Conservation (phyloP, 2,888 invertebrate species). For the Blastobasis lacticolella region DNA sequence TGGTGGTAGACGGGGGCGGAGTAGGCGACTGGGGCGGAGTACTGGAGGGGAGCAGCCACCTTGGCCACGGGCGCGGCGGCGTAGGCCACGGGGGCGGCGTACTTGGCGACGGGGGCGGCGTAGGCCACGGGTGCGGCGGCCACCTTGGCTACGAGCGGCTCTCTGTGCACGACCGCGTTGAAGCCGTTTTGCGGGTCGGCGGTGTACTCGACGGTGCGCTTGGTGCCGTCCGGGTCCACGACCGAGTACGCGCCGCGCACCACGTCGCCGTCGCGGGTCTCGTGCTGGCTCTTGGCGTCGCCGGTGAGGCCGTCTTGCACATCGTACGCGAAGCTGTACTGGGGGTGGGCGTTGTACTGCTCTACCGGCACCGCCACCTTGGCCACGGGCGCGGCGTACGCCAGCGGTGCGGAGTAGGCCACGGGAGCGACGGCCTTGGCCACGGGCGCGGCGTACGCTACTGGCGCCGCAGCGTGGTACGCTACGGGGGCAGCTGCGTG, state of each 20-base stretch:
- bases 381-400: conserved; percentile 45
- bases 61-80: conserved; percentile 21
- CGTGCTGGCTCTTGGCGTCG: conserved; percentile 45
- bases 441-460: too few species aligned
- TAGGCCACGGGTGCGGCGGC: conserved; percentile 27
- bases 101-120: conserved; percentile 24
- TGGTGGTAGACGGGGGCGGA: too few species aligned
- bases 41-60: conserved; percentile 21
- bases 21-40: conserved; percentile 27
- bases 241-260: conserved; percentile 30
- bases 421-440: too few species aligned
- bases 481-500: too few species aligned
- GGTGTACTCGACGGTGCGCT: conserved; percentile 27
- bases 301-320: conserved; percentile 71
- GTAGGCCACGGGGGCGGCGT: conserved; percentile 18
- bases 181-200: conserved; percentile 41
- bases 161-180: conserved; percentile 61
- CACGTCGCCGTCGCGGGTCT: conserved; percentile 29
- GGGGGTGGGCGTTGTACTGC: conserved; percentile 43
- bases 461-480: too few species aligned
- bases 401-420: conserved; percentile 5
- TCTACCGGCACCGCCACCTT: conserved; percentile 39
- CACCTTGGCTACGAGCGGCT: conserved; percentile 38
- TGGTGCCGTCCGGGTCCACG: conserved; percentile 28
- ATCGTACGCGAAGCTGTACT: conserved; percentile 71